Conservation (phyloP, 1,140 invertebrate species). For the Calephelis virginiensis region DNA sequence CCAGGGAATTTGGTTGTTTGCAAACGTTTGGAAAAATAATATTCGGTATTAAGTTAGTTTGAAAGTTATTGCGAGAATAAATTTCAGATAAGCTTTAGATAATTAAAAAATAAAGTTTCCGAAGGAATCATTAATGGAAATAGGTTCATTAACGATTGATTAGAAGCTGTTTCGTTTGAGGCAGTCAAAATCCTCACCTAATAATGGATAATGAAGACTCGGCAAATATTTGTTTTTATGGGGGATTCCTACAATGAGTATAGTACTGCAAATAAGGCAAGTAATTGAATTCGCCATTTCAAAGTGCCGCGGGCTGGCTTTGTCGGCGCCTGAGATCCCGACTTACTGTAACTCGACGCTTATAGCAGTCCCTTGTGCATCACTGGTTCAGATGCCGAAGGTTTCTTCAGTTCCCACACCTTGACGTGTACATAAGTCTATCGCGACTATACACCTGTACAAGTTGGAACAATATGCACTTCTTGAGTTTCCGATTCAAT, state of each 20-base stretch:
- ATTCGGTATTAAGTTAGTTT: no score
- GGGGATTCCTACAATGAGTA: constrained; percentile 60
- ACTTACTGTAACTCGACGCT: constrained; percentile 53
- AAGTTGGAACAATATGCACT: constrained; percentile 34
- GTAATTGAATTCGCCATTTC: constrained; percentile 75
- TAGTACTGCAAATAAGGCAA: constrained; percentile 68
- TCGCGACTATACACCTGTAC: constrained; percentile 35
- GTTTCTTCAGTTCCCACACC: constrained; percentile 38
- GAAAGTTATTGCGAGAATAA: no score
- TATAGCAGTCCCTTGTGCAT: constrained; percentile 44
- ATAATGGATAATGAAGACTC: constrained; percentile 69
- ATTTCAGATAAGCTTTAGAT: no score
- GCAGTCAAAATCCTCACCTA: constrained; percentile 45
- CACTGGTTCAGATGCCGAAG: constrained; percentile 14
- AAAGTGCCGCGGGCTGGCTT: constrained; percentile 67
- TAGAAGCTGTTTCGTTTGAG: constrained; percentile 17
- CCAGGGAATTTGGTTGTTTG: no score
- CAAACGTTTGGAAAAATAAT: no score
- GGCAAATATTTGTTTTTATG: constrained; percentile 73
- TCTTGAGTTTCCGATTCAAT: constrained; percentile 33
- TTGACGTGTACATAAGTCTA: constrained; percentile 18
- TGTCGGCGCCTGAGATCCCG: constrained; percentile 54
- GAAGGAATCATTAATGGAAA: constrained; percentile 38
- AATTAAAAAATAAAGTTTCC: no score
- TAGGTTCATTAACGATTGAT: not conserved